These are phyloP conservation scores for Cyanoramphus novaezelandiae DNA, from an alignment of 2,113 vertebrate species.

Conservation along the genomic window DNA sequence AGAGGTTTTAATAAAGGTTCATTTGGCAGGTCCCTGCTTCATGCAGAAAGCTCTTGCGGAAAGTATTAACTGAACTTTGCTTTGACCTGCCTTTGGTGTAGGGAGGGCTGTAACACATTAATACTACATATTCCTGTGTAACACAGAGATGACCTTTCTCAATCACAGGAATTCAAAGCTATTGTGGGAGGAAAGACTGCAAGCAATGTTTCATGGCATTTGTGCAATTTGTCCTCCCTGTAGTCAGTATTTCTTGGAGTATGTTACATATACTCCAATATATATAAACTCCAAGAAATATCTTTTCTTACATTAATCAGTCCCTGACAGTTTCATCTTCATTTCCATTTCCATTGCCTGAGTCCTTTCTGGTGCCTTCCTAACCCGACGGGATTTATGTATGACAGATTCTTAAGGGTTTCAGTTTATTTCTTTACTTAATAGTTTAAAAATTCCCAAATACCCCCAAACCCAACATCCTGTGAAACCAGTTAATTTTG, in stretches of 20 bases:
- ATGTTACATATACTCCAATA: neutral
- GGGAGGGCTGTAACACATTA: neutral
- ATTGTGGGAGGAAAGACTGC: neutral
- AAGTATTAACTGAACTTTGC: neutral
- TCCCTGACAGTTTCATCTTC: neutral
- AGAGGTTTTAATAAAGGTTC: neutral
- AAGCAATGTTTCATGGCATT: neutral
- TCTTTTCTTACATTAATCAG: neutral
- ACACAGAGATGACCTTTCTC: neutral
- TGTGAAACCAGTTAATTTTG: constrained; percentile 31
- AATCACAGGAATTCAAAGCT: neutral
- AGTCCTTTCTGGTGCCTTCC: neutral
- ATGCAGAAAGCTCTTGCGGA: neutral
- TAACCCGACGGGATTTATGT: rapidly evolving
- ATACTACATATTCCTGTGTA: neutral
- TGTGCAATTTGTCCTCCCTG: neutral
- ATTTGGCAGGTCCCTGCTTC: neutral
- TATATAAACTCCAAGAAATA: neutral
- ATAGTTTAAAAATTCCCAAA: neutral
- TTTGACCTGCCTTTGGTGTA: neutral
- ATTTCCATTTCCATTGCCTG: neutral
- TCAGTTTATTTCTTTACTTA: constrained; percentile 1
- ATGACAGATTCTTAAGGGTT: neutral
- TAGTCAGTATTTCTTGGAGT: neutral
- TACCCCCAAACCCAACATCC: neutral